Evolutionary conservation across 2,797 vertebrate genomes (phyloP).

Genomic region (Megalops cyprinoides): DNA sequence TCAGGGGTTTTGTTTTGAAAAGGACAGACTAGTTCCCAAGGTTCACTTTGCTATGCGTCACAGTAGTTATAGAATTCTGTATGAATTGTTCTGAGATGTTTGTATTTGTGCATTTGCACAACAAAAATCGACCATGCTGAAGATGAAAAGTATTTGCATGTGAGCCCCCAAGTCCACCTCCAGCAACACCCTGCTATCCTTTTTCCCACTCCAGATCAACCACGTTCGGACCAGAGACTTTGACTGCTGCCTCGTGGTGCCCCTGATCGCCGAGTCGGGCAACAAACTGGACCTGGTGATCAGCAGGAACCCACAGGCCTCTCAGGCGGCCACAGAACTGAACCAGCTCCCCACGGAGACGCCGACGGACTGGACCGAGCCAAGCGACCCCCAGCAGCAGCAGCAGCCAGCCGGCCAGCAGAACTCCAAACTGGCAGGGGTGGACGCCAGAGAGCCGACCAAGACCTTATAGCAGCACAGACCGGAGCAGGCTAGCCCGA

Average conservation of each 20-base stretch:
- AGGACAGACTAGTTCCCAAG: no score
- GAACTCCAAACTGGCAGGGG: slow-evolving; percentile 51
- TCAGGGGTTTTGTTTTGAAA: no score
- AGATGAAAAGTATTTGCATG: no score
- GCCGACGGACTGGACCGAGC: slow-evolving; percentile 72
- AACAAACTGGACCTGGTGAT: slow-evolving; percentile 95
- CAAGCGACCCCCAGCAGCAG: slow-evolving; percentile 61
- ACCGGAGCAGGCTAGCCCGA: slow-evolving; percentile 42
- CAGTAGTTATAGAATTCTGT: no score
- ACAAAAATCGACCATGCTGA: no score
- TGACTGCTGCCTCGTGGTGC: slow-evolving; percentile 97
- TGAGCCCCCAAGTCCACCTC: no score
- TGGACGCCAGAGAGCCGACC: slow-evolving; percentile 77
- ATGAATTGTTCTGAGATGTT: no score
- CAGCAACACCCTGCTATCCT: no score
- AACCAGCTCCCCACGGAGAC: slow-evolving; percentile 60
- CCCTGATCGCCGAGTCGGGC: slow-evolving; percentile 93
- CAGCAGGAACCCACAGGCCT: slow-evolving; percentile 85
- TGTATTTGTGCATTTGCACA: no score
- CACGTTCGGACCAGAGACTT: slow-evolving; percentile 96
- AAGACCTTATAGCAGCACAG: slow-evolving; percentile 83
- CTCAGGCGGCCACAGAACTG: slow-evolving; percentile 65
- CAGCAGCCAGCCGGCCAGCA: slow-evolving; percentile 56
- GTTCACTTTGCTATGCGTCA: no score
- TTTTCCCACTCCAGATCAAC: slow-evolving; percentile 93